Evolutionary conservation across 1,140 invertebrate genomes (phyloP).

Genomic region (Anastrepha ludens): DNA sequence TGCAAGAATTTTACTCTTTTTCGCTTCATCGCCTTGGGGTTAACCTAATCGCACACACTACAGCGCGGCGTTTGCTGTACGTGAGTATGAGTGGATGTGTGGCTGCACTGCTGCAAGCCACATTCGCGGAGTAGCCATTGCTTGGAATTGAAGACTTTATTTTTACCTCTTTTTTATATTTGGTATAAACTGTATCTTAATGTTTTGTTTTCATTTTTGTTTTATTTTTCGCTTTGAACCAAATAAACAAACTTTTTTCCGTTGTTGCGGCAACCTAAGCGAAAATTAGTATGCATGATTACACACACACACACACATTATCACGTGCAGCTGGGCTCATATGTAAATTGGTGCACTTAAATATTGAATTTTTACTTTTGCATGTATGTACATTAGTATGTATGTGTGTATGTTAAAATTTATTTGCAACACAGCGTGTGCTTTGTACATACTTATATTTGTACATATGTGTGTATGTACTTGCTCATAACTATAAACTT

Average conservation of each 20-base stretch:
- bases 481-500: neutral
- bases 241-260: no score
- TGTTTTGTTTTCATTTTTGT: neutral
- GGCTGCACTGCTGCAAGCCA: neutral
- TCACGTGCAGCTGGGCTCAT: no score
- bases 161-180: neutral
- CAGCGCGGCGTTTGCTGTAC: neutral
- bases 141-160: neutral
- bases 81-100: neutral
- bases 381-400: neutral
- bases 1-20: neutral
- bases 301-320: no score
- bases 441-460: neutral
- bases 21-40: slow-evolving; percentile 16
- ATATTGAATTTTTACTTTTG: neutral
- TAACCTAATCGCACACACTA: slow-evolving; percentile 24
- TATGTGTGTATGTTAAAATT: neutral
- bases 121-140: neutral
- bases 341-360: neutral
- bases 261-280: no score
- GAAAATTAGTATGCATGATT: no score
- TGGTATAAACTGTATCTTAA: neutral
- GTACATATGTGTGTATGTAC: neutral
- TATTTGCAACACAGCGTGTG: no score
- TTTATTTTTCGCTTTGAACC: no score